Base-by-base conservation (phyloP, 1,140 invertebrate genomes). In the Choristoneura fumiferana region DNA sequence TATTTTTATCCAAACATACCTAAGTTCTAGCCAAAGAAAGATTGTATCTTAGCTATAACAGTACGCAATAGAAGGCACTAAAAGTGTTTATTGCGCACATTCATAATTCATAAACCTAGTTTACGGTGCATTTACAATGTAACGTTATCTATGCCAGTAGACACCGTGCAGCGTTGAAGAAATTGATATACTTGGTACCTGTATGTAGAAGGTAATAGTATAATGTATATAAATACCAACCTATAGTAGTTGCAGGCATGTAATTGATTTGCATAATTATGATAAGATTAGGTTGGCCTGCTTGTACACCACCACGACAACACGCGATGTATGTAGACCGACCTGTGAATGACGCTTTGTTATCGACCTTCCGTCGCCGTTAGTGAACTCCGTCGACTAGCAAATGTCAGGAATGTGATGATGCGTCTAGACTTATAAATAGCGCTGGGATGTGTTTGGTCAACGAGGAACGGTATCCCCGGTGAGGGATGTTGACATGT, bases 301-400 rank as follows among this genome's bases (percentile, higher is more conserved):
- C 64, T 66, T 64, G 69, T 58, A 67, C 58, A 72, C 76, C 78
- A 81, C 43, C 36, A 60, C 58, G 17, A 60, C 35, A 80, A 73
- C 80, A 81, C 78, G 80, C 80, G 70, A 83, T 69, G 68, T 78
- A 71, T 81, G 72, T 63, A 68, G 71, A 71, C 65, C 80, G 77
- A 82, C 81, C 79, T 80, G 71, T 63, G 71, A 54, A 18, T 58
- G 37, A 65, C 55, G 57, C 71, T 69, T 72, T 74, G 62, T 67
- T 82, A 82, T 84, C 78, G 76, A 81, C 74, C 82, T 84, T 75
- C 67, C 60, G 29, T 73, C 52, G 22, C 6, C 22, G 22, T 29
- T 54, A 62, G 62, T 37, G 40, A 52, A 57, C 40, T 29, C 35
- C 49, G 60, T 59, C 56, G 43, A 57, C 35, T 60, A 58, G 37